Conservation (phyloP, 2,113 vertebrate species). For the Cacatua alba region DNA sequence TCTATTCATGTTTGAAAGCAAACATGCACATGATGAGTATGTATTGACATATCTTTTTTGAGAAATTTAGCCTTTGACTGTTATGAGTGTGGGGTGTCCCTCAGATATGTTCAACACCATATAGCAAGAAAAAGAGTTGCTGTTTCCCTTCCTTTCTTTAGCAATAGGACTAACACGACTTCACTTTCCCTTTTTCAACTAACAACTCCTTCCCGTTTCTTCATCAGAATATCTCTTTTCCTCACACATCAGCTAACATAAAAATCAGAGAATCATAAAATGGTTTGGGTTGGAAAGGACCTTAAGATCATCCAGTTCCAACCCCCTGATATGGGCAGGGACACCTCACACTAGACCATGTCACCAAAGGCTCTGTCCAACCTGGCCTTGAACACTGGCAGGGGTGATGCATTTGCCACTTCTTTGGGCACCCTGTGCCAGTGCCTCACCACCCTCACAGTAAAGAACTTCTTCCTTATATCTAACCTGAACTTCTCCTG, state of each 20-base stretch:
- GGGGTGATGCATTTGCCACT: neutral
- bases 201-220: neutral
- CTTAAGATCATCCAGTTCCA: too few species aligned
- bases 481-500: neutral
- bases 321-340: too few species aligned
- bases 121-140: neutral
- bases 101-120: neutral
- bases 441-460: neutral
- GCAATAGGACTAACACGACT: too few species aligned
- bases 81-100: neutral
- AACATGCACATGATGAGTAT: neutral
- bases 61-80: neutral
- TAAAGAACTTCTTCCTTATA: neutral
- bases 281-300: neutral
- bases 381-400: neutral
- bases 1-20: neutral
- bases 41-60: neutral
- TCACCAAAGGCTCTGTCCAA: neutral
- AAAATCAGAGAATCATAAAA: neutral
- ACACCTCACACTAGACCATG: neutral
- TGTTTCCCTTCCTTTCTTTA: neutral
- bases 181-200: neutral
- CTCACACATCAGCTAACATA: neutral
- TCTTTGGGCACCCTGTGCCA: neutral
- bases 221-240: neutral